Evolutionary conservation across 2,888 invertebrate species (phyloP).

Genomic region (Nomada fabriciana): DNA sequence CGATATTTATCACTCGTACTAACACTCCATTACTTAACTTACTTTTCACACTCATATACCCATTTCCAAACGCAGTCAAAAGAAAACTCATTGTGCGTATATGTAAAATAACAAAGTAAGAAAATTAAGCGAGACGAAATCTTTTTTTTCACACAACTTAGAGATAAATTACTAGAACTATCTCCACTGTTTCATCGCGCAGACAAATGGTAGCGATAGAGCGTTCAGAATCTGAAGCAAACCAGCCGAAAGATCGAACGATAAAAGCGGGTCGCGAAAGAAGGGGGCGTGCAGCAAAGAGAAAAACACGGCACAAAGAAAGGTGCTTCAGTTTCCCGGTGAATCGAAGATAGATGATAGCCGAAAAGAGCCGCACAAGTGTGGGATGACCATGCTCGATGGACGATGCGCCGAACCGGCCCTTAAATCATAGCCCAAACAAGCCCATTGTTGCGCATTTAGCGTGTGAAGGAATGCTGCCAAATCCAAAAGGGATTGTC

Average conservation of each 20-base stretch:
- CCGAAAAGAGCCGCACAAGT: slow-evolving; percentile 48
- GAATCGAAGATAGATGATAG: slow-evolving; percentile 77
- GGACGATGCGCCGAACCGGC: slow-evolving; percentile 69
- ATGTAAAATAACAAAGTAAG: too few relatives aligned
- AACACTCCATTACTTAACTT: too few relatives aligned
- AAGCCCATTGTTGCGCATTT: slow-evolving; percentile 83
- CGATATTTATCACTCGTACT: too few relatives aligned
- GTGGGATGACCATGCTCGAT: slow-evolving; percentile 65
- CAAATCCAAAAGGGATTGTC: slow-evolving; percentile 76
- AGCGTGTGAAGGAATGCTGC: slow-evolving; percentile 83
- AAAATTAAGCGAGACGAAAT: too few relatives aligned
- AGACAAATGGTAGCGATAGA: slow-evolving; percentile 10
- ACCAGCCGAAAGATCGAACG: slow-evolving; percentile 41
- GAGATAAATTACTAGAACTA: neutral
- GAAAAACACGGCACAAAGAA: slow-evolving; percentile 62
- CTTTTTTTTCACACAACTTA: neutral
- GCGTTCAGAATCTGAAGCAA: slow-evolving; percentile 26
- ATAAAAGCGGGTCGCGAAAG: slow-evolving; percentile 28
- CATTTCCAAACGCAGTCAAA: too few relatives aligned
- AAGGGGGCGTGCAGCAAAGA: slow-evolving; percentile 38
- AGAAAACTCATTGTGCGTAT: too few relatives aligned
- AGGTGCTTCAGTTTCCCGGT: slow-evolving; percentile 69
- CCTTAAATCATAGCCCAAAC: slow-evolving; percentile 82
- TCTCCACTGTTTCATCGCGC: neutral
- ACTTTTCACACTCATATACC: too few relatives aligned